These are phyloP conservation scores for Cyclura pinguis DNA, from an alignment of 2,797 vertebrate species.

Conservation along the genomic window DNA sequence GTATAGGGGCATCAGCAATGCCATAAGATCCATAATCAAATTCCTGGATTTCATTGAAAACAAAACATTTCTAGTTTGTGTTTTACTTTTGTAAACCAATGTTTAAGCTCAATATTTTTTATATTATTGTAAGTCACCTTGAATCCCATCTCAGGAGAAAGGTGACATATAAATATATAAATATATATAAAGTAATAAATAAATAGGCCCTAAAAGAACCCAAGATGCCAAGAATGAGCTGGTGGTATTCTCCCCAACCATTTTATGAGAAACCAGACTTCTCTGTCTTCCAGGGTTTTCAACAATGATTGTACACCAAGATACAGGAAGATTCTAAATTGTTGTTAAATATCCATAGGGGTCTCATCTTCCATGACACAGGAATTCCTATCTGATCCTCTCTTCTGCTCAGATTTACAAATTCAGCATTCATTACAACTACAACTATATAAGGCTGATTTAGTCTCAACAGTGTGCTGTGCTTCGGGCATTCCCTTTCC, in stretches of 20 bases:
- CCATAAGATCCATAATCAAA: background rate
- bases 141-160: background rate
- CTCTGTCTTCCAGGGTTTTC: background rate
- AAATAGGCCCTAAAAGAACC: background rate
- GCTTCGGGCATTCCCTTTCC: background rate
- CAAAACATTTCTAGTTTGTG: no score
- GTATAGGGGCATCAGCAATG: background rate
- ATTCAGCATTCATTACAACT: background rate
- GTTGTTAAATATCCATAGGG: background rate
- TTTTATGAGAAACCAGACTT: background rate
- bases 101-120: background rate
- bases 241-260: background rate
- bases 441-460: background rate
- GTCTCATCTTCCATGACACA: background rate
- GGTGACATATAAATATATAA: no score
- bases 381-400: background rate
- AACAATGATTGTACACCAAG: background rate
- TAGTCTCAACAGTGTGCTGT: background rate
- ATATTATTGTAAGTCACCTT: background rate
- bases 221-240: background rate
- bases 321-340: background rate
- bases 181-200: no score
- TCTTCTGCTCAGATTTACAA: background rate
- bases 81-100: no score
- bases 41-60: background rate